Conservation (phyloP, 1,140 invertebrate species). For the Drosophila ananassae region DNA sequence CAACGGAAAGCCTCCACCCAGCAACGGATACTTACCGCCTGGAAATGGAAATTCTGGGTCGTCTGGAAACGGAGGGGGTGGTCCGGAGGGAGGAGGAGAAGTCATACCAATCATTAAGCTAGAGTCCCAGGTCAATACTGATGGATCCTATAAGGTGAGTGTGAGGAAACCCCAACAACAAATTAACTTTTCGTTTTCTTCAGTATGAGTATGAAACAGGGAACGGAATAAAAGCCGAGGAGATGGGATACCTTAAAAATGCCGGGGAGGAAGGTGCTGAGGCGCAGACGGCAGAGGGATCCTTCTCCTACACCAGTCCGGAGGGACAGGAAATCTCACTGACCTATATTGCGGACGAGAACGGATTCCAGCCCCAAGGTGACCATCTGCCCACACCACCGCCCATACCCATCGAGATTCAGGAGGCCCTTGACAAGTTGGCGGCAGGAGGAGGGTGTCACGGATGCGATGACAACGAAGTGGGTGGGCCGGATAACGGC, state of each 20-base stretch:
- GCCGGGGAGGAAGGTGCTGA: slow-evolving; percentile 86
- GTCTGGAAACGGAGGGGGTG: slow-evolving; percentile 3
- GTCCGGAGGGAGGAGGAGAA: slow-evolving; percentile 24
- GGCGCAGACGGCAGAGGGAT: slow-evolving; percentile 87
- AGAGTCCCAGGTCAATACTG: slow-evolving; percentile 86
- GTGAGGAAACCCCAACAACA: background rate
- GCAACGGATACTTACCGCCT: slow-evolving; percentile 52
- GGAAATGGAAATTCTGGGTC: slow-evolving; percentile 39
- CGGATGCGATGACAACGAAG: slow-evolving; percentile 84
- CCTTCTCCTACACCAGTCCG: slow-evolving; percentile 90
- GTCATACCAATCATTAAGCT: slow-evolving; percentile 86
- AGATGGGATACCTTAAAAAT: slow-evolving; percentile 89
- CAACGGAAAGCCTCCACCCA: slow-evolving; percentile 22
- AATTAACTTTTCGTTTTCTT: background rate
- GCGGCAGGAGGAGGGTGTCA: slow-evolving; percentile 86
- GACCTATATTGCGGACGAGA: slow-evolving; percentile 92
- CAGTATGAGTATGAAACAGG: slow-evolving; percentile 86
- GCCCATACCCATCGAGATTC: slow-evolving; percentile 92
- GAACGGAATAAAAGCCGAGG: slow-evolving; percentile 88
- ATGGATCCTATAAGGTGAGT: slow-evolving; percentile 86
- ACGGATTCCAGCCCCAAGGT: slow-evolving; percentile 90
- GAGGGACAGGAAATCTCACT: slow-evolving; percentile 89
- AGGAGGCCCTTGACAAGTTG: slow-evolving; percentile 91
- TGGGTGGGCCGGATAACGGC: slow-evolving; percentile 70
- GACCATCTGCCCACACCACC: slow-evolving; percentile 91